Evolutionary conservation across 2,113 vertebrate genomes (phyloP).

Genomic region (Callionymus lyra): DNA sequence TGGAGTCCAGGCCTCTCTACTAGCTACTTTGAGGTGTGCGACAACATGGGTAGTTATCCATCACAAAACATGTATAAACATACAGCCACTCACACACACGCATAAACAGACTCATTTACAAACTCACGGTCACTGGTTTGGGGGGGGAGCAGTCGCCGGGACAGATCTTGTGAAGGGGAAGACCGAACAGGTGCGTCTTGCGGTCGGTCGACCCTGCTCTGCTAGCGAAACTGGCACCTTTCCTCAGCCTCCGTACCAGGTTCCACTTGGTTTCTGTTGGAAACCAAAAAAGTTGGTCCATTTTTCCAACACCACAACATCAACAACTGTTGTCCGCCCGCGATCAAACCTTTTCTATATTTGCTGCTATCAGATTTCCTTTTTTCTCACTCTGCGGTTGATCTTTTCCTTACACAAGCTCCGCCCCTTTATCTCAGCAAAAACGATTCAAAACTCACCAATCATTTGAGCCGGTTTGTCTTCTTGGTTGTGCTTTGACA

Average conservation of each 20-base stretch:
- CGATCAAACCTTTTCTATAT: background rate
- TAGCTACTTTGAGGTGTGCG: too few relatives aligned
- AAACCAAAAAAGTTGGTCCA: slow-evolving; percentile 12
- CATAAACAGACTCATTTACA: background rate
- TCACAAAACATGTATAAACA: background rate
- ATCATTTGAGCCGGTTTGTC: slow-evolving; percentile 51
- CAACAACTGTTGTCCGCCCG: background rate
- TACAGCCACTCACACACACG: too few relatives aligned
- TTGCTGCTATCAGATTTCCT: slow-evolving; percentile 17
- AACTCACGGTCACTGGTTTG: slow-evolving; percentile 75
- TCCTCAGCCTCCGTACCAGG: slow-evolving; percentile 61
- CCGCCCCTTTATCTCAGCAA: slow-evolving; percentile 8
- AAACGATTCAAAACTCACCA: slow-evolving; percentile 74
- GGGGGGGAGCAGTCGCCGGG: slow-evolving; percentile 69
- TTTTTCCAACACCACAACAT: slow-evolving; percentile 1
- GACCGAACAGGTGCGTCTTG: slow-evolving; percentile 76
- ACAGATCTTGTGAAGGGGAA: slow-evolving; percentile 71
- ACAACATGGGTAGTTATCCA: too few relatives aligned
- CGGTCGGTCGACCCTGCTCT: slow-evolving; percentile 45
- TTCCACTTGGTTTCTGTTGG: slow-evolving; percentile 69
- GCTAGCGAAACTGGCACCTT: slow-evolving; percentile 47
- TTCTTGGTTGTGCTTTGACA: slow-evolving; percentile 58
- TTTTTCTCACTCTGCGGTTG: background rate
- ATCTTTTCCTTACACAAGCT: slow-evolving; percentile 1
- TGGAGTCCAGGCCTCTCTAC: too few relatives aligned